Percentiles rank a stretch among this genome's conserved stretches.
Evolutionary conservation across 2,888 invertebrate species (phyloP).

Genomic region (Aleiodes leptofemur): DNA sequence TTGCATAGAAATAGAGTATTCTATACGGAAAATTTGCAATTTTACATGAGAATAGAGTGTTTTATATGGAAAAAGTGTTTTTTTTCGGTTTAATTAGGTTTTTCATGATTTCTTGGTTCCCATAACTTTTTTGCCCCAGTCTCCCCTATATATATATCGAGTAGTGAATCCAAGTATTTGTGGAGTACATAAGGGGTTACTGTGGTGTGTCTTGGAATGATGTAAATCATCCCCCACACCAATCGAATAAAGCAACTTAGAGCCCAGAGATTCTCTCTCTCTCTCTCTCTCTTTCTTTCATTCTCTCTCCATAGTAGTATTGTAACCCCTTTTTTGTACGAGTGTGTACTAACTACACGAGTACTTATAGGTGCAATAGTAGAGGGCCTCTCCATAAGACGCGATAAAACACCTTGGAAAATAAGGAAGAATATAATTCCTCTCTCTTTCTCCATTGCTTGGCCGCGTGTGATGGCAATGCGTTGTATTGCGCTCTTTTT

Average conservation of each 20-base stretch:
- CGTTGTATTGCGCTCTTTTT: not conserved
- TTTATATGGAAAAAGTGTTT: no score
- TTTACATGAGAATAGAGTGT: no score
- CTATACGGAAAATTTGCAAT: no score
- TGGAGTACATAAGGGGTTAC: not conserved
- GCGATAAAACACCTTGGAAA: conserved; percentile 32
- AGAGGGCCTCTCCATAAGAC: conserved; percentile 11
- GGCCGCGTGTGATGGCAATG: not conserved
- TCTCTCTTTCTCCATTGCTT: not conserved
- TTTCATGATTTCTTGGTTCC: no score
- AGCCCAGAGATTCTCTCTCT: no score
- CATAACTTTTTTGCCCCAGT: no score
- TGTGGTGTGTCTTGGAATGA: conserved; percentile 3
- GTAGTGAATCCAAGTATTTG: not conserved
- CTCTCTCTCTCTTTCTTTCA: no score
- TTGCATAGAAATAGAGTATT: no score
- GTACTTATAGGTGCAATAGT: conserved; percentile 25
- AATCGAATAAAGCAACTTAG: conserved; percentile 1
- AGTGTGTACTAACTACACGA: conserved; percentile 24
- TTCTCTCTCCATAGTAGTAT: conserved; percentile 3
- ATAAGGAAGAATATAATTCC: conserved; percentile 33
- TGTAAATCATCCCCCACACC: conserved; percentile 26
- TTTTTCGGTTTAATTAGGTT: no score
- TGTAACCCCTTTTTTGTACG: conserved; percentile 1
- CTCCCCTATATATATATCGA: not conserved